Conservation (phyloP, 2,888 invertebrate species). For the Allophyes oxyacanthae region DNA sequence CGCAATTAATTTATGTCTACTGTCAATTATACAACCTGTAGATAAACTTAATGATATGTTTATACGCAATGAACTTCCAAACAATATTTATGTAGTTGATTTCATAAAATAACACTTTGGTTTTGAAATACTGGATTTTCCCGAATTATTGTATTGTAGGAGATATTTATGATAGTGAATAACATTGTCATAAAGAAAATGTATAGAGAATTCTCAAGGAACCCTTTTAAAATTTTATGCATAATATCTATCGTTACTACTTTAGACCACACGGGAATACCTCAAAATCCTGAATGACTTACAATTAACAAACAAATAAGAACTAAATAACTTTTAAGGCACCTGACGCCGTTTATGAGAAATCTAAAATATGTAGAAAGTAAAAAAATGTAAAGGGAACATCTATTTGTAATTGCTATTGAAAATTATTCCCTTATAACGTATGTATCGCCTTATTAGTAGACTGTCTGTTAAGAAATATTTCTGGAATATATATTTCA, state of each 20-base stretch:
- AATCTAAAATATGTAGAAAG: conserved; percentile 1
- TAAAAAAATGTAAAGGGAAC: conserved; percentile 28
- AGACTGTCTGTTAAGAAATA: conserved; percentile 44
- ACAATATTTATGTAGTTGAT: conserved; percentile 15
- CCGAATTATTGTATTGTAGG: conserved; percentile 58
- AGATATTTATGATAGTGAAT: conserved; percentile 25
- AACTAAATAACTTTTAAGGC: conserved; percentile 10
- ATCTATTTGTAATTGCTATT: conserved; percentile 20
- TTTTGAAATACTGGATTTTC: conserved; percentile 38
- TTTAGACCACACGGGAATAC: neutral
- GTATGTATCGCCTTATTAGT: conserved; percentile 54
- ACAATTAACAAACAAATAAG: conserved; percentile 9
- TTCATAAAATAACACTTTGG: conserved; percentile 12
- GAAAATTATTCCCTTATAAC: conserved; percentile 16
- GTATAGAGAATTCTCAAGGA: conserved; percentile 8
- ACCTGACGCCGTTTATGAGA: conserved; percentile 13
- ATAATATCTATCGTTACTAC: neutral
- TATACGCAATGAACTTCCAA: conserved; percentile 22
- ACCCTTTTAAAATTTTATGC: conserved; percentile 1
- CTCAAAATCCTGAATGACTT: conserved; percentile 9
- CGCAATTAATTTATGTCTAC: conserved; percentile 23
- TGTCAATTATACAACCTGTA: conserved; percentile 48
- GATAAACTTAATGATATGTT: conserved; percentile 11
- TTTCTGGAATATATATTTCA: conserved; percentile 11
- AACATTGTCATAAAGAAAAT: conserved; percentile 13